Conservation (phyloP, 2,888 invertebrate genomes). For the Philhelius pedissequus region DNA sequence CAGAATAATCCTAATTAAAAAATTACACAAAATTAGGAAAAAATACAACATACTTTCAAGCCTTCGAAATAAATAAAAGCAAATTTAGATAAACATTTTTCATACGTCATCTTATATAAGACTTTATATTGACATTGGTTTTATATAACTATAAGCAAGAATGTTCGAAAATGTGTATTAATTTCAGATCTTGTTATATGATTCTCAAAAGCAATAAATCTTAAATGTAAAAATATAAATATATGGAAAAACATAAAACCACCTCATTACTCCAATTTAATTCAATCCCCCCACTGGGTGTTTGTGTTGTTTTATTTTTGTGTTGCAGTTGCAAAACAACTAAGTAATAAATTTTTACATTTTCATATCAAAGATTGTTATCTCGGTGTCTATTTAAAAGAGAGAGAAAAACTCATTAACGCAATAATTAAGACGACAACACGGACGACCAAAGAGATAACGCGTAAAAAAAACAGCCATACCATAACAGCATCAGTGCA, state of each 20-base stretch:
- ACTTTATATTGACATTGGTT: background rate
- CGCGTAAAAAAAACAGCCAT: conserved; percentile 51
- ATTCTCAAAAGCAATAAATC: conserved; percentile 11
- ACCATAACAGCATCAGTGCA: conserved; percentile 45
- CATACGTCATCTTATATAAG: background rate
- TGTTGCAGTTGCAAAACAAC: conserved; percentile 35
- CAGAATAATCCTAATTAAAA: too few species aligned
- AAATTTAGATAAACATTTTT: background rate
- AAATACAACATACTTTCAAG: background rate
- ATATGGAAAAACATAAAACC: conserved; percentile 30
- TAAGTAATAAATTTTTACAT: conserved; percentile 61
- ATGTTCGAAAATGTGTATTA: background rate
- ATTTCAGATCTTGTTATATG: conserved; percentile 10
- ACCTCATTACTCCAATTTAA: conserved; percentile 9
- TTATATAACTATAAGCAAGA: background rate
- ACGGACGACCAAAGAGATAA: conserved; percentile 75
- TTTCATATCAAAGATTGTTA: conserved; percentile 64
- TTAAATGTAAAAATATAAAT: background rate
- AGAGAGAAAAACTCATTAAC: conserved; percentile 77
- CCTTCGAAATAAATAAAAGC: background rate
- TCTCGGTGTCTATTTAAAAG: conserved; percentile 70
- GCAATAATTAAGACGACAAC: conserved; percentile 77
- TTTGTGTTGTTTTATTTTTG: background rate
- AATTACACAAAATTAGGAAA: too few species aligned
- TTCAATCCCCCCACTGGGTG: background rate